phyloP scores from a whole-genome alignment of 2,888 invertebrate genomes.

The Lepidocyrtoides sp. region DNA sequence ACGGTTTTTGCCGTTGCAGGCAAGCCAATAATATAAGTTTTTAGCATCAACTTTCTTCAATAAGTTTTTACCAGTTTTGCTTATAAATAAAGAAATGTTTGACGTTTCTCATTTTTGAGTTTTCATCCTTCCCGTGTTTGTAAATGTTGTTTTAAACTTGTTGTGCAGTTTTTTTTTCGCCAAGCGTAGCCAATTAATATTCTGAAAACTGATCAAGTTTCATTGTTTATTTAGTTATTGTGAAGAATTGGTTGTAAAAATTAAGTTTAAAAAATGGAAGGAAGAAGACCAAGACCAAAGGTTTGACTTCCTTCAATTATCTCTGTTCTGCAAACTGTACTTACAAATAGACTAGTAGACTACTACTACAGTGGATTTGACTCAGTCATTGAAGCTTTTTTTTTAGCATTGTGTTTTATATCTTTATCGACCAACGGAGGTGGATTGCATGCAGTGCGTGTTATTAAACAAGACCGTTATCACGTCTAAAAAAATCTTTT shows the following conservation, averaged over 20 bases:
- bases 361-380: not conserved
- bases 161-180: no score
- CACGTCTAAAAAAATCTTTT: constrained; percentile 19
- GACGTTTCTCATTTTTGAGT: not conserved
- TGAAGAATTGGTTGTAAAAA: no score
- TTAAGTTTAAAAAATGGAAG: constrained; percentile 65
- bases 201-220: no score
- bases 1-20: constrained; percentile 61
- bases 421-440: not conserved
- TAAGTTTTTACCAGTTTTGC: not conserved
- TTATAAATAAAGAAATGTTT: not conserved
- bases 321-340: no score
- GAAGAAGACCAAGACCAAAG: constrained; percentile 82
- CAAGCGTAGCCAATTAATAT: no score
- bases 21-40: not conserved
- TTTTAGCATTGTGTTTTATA: not conserved
- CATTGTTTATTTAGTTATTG: no score
- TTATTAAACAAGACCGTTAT: not conserved
- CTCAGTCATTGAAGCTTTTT: not conserved
- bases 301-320: constrained; percentile 51
- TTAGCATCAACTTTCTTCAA: not conserved
- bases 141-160: not conserved
- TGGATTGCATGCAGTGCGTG: constrained; percentile 22
- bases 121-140: not conserved
- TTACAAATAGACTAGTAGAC: not conserved